Evolutionary conservation across 2,888 invertebrate species (phyloP).

Genomic region (Callimorpha dominula): DNA sequence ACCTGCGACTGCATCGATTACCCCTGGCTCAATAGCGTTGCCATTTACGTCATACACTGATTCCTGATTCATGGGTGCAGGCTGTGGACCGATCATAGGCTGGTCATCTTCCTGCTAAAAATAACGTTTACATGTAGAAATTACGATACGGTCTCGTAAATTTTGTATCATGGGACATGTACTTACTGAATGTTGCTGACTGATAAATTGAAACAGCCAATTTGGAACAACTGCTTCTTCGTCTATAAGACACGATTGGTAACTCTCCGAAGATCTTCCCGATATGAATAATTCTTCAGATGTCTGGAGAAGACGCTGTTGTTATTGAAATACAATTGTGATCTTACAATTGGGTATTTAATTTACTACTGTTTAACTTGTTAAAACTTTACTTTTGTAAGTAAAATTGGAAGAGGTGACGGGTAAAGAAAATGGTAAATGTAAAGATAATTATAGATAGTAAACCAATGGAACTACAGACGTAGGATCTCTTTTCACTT

Average conservation of each 20-base stretch:
- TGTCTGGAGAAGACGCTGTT: slow-evolving; percentile 55
- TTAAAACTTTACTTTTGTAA: no score
- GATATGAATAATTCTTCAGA: slow-evolving; percentile 79
- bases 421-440: no score
- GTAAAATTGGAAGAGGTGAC: no score
- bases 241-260: slow-evolving; percentile 69
- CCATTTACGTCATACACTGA: slow-evolving; percentile 69
- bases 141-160: no score
- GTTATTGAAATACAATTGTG: background rate
- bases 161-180: background rate
- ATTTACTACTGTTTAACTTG: no score
- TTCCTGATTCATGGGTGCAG: slow-evolving; percentile 51
- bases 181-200: slow-evolving; percentile 72
- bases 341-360: no score
- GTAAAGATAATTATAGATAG: no score
- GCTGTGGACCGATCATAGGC: slow-evolving; percentile 34
- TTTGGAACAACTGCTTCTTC: slow-evolving; percentile 75
- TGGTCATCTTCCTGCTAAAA: slow-evolving; percentile 44
- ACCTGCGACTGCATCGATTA: slow-evolving; percentile 67
- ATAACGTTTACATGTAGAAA: no score
- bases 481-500: no score
- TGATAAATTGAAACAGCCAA: slow-evolving; percentile 78
- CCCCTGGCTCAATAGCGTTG: slow-evolving; percentile 60
- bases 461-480: no score
- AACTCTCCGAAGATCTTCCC: slow-evolving; percentile 74